These are phyloP conservation scores for Neopipo cinnamomea DNA, from an alignment of 2,113 vertebrate genomes.

Conservation along the genomic window DNA sequence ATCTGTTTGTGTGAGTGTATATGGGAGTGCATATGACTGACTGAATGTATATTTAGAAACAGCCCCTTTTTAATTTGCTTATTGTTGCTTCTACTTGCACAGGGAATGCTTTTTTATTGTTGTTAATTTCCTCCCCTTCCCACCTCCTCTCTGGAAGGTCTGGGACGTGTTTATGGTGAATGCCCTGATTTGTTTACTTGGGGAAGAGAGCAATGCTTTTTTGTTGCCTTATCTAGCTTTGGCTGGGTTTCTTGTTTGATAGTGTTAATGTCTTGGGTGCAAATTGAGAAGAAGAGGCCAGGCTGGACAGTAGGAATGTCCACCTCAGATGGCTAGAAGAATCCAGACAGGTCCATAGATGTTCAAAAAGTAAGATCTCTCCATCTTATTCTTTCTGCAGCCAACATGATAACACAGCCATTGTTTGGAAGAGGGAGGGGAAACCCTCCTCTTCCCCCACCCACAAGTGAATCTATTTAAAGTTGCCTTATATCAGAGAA, in stretches of 20 bases:
- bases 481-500: slow-evolving; percentile 80
- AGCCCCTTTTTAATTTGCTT: slow-evolving; percentile 57
- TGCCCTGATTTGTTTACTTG: slow-evolving; percentile 74
- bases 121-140: background rate
- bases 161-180: slow-evolving; percentile 51
- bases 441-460: slow-evolving; percentile 21
- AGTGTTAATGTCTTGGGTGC: slow-evolving; percentile 65
- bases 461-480: slow-evolving; percentile 68
- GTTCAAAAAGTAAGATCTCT: slow-evolving; percentile 28
- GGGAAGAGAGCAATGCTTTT: slow-evolving; percentile 77
- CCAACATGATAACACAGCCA: slow-evolving; percentile 62
- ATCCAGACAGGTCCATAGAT: slow-evolving; percentile 30
- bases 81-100: slow-evolving; percentile 62
- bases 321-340: slow-evolving; percentile 29
- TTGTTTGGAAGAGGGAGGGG: slow-evolving; percentile 41
- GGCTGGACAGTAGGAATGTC: slow-evolving; percentile 53
- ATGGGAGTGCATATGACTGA: slow-evolving; percentile 17
- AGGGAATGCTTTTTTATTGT: slow-evolving; percentile 43
- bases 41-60: slow-evolving; percentile 54
- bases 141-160: slow-evolving; percentile 16
- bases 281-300: slow-evolving; percentile 49
- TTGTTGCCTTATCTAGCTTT: slow-evolving; percentile 82
- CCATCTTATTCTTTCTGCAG: slow-evolving; percentile 50
- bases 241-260: slow-evolving; percentile 78
- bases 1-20: background rate